phyloP scores from a whole-genome alignment of 2,888 invertebrate genomes.

The Volucella inflata region DNA sequence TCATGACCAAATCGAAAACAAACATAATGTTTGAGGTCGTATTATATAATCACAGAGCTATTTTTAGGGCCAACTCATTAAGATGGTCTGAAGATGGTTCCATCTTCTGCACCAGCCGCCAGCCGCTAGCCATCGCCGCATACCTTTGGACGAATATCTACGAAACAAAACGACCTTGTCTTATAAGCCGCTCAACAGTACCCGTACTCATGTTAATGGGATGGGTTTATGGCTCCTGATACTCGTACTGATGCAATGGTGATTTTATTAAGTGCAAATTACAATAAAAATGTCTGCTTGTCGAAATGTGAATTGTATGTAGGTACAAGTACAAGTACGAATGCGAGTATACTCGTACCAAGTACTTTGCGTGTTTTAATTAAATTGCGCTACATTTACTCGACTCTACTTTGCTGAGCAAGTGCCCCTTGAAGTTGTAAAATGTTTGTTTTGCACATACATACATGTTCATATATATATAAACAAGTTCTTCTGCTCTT shows the following conservation, averaged over 20 bases:
- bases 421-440: conserved; percentile 49
- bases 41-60: conserved; percentile 59
- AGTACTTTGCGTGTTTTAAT: conserved; percentile 48
- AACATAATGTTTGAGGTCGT: conserved; percentile 45
- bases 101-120: conserved; percentile 15
- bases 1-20: conserved; percentile 55
- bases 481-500: no score
- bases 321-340: not conserved
- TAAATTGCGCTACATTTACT: conserved; percentile 63
- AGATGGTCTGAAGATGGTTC: conserved; percentile 47
- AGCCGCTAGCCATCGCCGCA: not conserved
- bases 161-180: conserved; percentile 51
- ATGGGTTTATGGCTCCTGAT: conserved; percentile 32
- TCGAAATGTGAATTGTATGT: conserved; percentile 31
- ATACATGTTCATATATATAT: no score
- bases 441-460: conserved; percentile 1
- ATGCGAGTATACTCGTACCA: no score
- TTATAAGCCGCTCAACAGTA: conserved; percentile 44
- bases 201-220: conserved; percentile 48
- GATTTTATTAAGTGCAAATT: conserved; percentile 72
- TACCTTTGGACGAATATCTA: conserved; percentile 4
- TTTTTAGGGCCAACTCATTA: conserved; percentile 62
- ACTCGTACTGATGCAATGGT: conserved; percentile 38
- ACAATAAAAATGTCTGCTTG: conserved; percentile 65
- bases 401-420: conserved; percentile 2